Percentiles rank a stretch among this genome's conserved stretches.
Evolutionary conservation across 92 coral and sea anemone genomes (phyloP).

Genomic region (Palythoa grandis): DNA sequence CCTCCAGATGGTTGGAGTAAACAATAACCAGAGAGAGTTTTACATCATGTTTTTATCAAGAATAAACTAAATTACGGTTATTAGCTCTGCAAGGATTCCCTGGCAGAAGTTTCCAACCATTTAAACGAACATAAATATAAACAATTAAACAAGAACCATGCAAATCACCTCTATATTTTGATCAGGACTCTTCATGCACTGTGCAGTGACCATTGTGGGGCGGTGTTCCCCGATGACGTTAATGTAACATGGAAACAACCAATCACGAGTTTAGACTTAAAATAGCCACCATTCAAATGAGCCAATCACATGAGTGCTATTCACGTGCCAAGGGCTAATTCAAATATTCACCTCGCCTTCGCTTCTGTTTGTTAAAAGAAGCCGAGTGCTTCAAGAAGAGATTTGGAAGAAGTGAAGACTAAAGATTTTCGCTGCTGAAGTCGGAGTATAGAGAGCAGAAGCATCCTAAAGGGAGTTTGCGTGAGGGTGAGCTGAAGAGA

Average conservation of each 20-base stretch:
- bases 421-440: neutral
- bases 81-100: slow-evolving; percentile 12
- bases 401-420: slow-evolving; percentile 20
- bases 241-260: slow-evolving; percentile 95
- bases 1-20: neutral
- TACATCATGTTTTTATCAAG: slow-evolving; percentile 5
- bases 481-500: neutral
- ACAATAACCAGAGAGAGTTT: neutral
- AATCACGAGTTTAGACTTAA: slow-evolving; percentile 67
- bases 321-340: slow-evolving; percentile 86
- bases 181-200: neutral
- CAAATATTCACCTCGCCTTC: slow-evolving; percentile 70
- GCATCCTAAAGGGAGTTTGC: neutral
- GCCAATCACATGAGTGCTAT: slow-evolving; percentile 75
- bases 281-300: slow-evolving; percentile 73
- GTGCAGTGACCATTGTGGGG: slow-evolving; percentile 75
- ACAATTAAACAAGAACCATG: slow-evolving; percentile 11
- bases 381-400: slow-evolving; percentile 72
- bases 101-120: slow-evolving; percentile 1
- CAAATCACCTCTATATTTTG: neutral
- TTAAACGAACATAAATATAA: slow-evolving; percentile 1
- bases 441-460: neutral
- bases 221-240: slow-evolving; percentile 82
- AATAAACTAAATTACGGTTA: slow-evolving; percentile 28
- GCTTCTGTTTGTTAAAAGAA: slow-evolving; percentile 74